Evolutionary conservation across 2,797 vertebrate genomes (phyloP), one percentile per base, ranked within the genome.

Genomic region (Gymnoscopelus microlampas): DNA sequence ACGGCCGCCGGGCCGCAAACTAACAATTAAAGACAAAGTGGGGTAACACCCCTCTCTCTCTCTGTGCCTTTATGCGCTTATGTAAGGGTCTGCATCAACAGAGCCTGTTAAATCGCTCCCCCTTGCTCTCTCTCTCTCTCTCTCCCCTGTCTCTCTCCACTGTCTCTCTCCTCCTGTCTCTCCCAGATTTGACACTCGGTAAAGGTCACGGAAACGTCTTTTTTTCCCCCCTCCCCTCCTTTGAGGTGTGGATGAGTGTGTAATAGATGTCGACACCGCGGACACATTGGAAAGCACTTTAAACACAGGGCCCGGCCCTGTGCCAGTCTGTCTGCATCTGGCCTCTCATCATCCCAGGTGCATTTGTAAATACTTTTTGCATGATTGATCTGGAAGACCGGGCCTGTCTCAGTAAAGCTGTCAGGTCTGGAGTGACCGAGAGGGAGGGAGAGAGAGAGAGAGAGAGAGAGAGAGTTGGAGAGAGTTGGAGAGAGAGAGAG

Each of bases 231-330:
- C 84, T 85, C 70, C 3, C 76, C 75, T 75, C 71, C 81, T 91
- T 92, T 90, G 85, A 91, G 86, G 86, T 92, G 86, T 88, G 87
- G 87, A 92, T 87, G 80, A 85, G 88, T 93, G 90, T 92, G 88
- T 91, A 93, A 92, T 92, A 89, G 88, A 91, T 92, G 90, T 92
- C 85, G 91, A 93, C 90, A 90, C 87, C 83, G 54, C 80, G 74
- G 87, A 88, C 88, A 93, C 90, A 90, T 86, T 89, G 89, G 89
- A 90, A 92, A 91, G 89, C 91, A 92, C 90, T 93, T 19, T 90
- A 87, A 90, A 89, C 79, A 75, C n/a, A n/a, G n/a, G 78, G 86
- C 86, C 39, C 85, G 85, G 78, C 87, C 80, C 73, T 90, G 84
- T 85, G 82, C 87, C 90, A 89, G 81, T 76, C 84, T 83, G 82